Evolutionary conservation across 2,888 invertebrate genomes (phyloP).

Genomic region (Lomographa bimaculata): DNA sequence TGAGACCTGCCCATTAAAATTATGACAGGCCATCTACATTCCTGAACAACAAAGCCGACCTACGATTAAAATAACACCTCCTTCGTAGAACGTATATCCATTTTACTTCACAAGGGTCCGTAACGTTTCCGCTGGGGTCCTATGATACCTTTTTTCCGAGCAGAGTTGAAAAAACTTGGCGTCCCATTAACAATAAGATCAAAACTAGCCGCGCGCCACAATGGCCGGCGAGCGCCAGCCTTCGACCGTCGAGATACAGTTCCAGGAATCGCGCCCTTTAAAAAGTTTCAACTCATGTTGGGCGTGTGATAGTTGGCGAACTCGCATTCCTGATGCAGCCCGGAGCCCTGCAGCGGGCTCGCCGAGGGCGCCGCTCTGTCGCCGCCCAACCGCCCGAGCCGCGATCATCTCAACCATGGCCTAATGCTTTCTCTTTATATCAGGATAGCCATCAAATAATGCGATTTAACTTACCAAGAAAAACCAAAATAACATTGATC

Average conservation of each 20-base stretch:
- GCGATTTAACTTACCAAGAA: too few species aligned
- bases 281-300: constrained; percentile 79
- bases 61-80: constrained; percentile 83
- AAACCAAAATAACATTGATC: too few species aligned
- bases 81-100: constrained; percentile 79
- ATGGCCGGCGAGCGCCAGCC: constrained; percentile 78
- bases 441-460: too few species aligned
- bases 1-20: constrained; percentile 73
- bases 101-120: constrained; percentile 80
- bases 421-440: background rate
- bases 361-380: constrained; percentile 38
- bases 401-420: background rate
- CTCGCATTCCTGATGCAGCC: constrained; percentile 61
- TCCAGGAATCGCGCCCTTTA: constrained; percentile 78
- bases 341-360: constrained; percentile 25
- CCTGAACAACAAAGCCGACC: constrained; percentile 79
- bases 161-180: constrained; percentile 77
- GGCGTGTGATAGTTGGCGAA: constrained; percentile 73
- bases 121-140: constrained; percentile 82
- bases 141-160: constrained; percentile 79
- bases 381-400: constrained; percentile 17
- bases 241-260: constrained; percentile 69
- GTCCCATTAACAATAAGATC: constrained; percentile 83
- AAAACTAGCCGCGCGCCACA: constrained; percentile 81
- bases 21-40: constrained; percentile 82